phyloP scores from a whole-genome alignment of 2,797 vertebrate genomes.

The Macrochelys suwanniensis region DNA sequence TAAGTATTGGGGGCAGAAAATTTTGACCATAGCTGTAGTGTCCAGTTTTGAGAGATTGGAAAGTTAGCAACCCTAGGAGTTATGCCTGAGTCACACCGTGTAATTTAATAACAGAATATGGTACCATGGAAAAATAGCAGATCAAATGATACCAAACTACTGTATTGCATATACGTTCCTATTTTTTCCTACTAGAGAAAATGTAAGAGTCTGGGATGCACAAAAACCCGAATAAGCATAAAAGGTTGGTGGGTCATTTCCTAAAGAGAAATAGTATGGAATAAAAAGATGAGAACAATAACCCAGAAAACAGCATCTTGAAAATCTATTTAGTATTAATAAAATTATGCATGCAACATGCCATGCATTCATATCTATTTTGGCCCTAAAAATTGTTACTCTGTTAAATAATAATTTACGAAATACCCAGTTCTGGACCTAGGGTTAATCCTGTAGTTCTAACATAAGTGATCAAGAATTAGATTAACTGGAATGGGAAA shows the following conservation, averaged over 20 bases:
- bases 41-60: too few relatives aligned
- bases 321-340: constrained; percentile 53
- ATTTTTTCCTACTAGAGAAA: neutral
- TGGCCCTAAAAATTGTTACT: constrained; percentile 59
- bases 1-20: too few relatives aligned
- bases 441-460: constrained; percentile 38
- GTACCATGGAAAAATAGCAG: constrained; percentile 8
- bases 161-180: constrained; percentile 17
- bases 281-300: neutral
- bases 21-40: too few relatives aligned
- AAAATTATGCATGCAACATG: constrained; percentile 59
- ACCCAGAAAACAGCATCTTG: constrained; percentile 59
- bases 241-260: neutral
- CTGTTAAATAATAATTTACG: constrained; percentile 48
- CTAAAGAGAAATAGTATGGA: neutral
- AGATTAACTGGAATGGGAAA: constrained; percentile 21
- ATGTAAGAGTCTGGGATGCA: constrained; percentile 5
- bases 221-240: neutral
- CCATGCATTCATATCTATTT: constrained; percentile 49
- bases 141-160: constrained; percentile 24
- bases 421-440: constrained; percentile 41
- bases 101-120: constrained; percentile 59
- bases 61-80: neutral
- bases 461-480: constrained; percentile 11
- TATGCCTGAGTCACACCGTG: constrained; percentile 42